Percentiles rank a stretch among this genome's conserved stretches.
Conservation (phyloP, 2,113 vertebrate genomes). For the Zeus faber region DNA sequence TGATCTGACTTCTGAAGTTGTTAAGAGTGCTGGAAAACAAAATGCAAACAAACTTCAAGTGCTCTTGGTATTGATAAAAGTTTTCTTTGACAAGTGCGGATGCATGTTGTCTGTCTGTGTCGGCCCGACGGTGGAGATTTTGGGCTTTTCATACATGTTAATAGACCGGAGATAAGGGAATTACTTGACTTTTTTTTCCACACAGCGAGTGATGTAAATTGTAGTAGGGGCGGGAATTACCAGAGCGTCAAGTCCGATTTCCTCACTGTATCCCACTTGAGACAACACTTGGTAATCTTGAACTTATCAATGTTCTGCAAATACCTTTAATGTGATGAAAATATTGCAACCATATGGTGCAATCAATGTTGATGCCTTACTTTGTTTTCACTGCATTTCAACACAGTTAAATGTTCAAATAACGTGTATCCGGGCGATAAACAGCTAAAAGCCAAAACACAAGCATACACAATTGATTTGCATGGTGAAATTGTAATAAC, state of each 20-base stretch:
- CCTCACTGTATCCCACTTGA: neutral
- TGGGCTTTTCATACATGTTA: constrained; percentile 55
- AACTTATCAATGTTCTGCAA: constrained; percentile 11
- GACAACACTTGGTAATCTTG: constrained; percentile 10
- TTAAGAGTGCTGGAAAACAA: constrained; percentile 83
- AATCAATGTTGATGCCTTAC: neutral
- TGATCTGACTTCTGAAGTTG: constrained; percentile 85
- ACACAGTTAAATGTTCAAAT: constrained; percentile 1
- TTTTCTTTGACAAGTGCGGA: constrained; percentile 77
- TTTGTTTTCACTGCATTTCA: neutral
- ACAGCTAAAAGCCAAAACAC: too few species aligned
- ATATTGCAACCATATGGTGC: constrained; percentile 1
- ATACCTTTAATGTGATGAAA: neutral
- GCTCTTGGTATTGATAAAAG: constrained; percentile 80
- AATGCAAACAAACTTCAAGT: constrained; percentile 86
- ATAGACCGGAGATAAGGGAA: constrained; percentile 66
- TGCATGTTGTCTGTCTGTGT: constrained; percentile 58
- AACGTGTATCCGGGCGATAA: neutral
- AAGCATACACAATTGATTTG: too few species aligned
- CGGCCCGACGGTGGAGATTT: constrained; percentile 62
- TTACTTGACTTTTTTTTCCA: constrained; percentile 41
- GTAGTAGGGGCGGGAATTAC: constrained; percentile 27
- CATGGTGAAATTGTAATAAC: too few species aligned
- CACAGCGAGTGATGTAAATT: constrained; percentile 29
- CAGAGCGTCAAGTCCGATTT: constrained; percentile 12